Evolutionary conservation across 2,888 invertebrate genomes (phyloP).

Genomic region (Smittia aterrima): DNA sequence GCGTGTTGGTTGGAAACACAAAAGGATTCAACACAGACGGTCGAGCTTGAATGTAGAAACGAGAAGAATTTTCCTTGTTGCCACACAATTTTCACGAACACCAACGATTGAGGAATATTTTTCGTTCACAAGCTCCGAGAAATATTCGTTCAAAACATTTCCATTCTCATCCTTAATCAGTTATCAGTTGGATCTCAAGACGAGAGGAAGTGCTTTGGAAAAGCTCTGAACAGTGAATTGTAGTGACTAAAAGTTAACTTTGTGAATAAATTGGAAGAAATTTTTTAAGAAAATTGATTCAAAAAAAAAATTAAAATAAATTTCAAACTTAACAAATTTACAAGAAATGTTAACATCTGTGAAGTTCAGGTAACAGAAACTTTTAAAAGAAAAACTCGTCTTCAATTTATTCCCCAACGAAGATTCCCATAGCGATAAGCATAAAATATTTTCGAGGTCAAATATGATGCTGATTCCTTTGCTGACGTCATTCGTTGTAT

Average conservation of each 20-base stretch:
- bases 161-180: conserved; percentile 42
- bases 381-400: too few relatives aligned
- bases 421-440: neutral
- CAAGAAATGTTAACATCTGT: too few relatives aligned
- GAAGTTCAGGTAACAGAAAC: too few relatives aligned
- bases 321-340: too few relatives aligned
- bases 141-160: conserved; percentile 37
- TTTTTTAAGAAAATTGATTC: too few relatives aligned
- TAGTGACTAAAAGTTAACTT: neutral
- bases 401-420: too few relatives aligned
- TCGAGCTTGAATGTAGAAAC: neutral
- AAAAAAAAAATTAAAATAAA: too few relatives aligned
- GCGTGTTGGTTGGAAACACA: neutral
- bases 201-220: conserved; percentile 29
- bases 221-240: neutral
- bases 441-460: conserved; percentile 14
- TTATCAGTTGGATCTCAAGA: conserved; percentile 40
- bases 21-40: conserved; percentile 23
- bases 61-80: neutral
- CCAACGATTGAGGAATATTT: conserved; percentile 23
- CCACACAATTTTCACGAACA: conserved; percentile 8
- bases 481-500: conserved; percentile 40
- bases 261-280: neutral
- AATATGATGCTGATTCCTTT: conserved; percentile 15
- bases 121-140: conserved; percentile 7